Evolutionary conservation across 2,113 vertebrate species (phyloP), one percentile per base, ranked within the genome.

Genomic region (Chloropsis cyanopogon): DNA sequence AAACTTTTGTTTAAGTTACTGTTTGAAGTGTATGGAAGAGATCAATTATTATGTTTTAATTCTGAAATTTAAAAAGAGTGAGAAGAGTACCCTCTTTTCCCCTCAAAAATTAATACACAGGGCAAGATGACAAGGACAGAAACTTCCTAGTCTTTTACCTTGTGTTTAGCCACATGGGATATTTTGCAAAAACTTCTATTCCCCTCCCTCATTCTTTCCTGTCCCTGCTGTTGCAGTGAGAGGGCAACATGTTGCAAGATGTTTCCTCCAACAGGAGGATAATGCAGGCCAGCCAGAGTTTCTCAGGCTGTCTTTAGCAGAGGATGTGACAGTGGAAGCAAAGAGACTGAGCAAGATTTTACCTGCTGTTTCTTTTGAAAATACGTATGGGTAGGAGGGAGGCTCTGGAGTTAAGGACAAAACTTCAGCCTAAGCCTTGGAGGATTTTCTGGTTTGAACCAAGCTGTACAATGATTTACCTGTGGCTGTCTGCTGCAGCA

Each of bases 191-290:
- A 49, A 11, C 7, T 39, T 14, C 21, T 59, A 10, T 15, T 35
- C 14, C 25, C 21, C 3, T 59, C 25, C 5, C 16, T 57, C 25
- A 2, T 35, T 64, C 8, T 29, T 4, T 53, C 33, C 5, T 1
- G 0, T 73, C 14, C 12, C 14, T 37, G 14, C 29, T 87, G 39
- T 79, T 0, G 0, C 39, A 44, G 9, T 25, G 42, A 0, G 0
- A 49, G 35, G n/a, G 25, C 23, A 61, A 11, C 0, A 1, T 0
- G 0, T 33, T 81, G 33, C 52, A 50, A 31, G 65, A 10, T 1
- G 1, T 49, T 60, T 56, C 15, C 18, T 83, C 52, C 25, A 64
- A 11, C 6, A 22, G 35, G 18, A 91, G 46, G 61, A 11, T 41
- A 53, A 37, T 28, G 18, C 15, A 69, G 49, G 33, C 33, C 50